phyloP scores from a whole-genome alignment of 2,113 vertebrate genomes.

The Psilopsiagon aurifrons region DNA sequence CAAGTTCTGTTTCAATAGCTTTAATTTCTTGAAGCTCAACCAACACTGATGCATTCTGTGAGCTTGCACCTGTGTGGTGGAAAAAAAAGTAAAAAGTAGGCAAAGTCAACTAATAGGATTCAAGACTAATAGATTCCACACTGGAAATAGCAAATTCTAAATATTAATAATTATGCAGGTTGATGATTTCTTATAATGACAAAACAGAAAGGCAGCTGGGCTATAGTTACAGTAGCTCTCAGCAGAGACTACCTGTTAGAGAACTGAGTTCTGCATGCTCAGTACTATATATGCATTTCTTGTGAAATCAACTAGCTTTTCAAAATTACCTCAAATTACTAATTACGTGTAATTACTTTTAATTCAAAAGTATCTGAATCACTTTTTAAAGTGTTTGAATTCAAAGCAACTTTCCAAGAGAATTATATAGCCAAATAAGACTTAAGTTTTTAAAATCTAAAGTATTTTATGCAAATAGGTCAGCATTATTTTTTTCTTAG shows the following conservation, averaged over 20 bases:
- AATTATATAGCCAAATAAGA: not conserved
- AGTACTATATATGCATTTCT: not conserved
- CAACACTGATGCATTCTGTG: slow-evolving; percentile 82
- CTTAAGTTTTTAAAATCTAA: not conserved
- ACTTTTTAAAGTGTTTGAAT: not conserved
- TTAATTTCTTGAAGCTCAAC: slow-evolving; percentile 86
- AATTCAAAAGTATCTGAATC: not conserved
- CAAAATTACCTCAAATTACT: not conserved
- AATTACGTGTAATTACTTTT: not conserved
- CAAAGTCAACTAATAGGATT: not conserved
- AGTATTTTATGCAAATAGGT: not conserved
- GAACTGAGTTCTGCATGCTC: not conserved
- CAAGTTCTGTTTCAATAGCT: slow-evolving; percentile 76
- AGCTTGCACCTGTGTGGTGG: slow-evolving; percentile 76
- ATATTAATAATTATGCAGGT: not conserved
- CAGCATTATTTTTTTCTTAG: not conserved
- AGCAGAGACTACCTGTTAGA: not conserved
- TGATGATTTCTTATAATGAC: not conserved
- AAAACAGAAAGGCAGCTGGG: not conserved
- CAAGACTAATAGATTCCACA: not conserved
- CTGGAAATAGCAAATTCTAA: not conserved
- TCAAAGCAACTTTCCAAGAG: not conserved
- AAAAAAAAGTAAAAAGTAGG: not conserved
- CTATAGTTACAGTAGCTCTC: not conserved
- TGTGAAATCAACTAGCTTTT: not conserved